Evolutionary conservation across 2,888 invertebrate genomes (phyloP).

Genomic region (Lycophotia porphyrea): DNA sequence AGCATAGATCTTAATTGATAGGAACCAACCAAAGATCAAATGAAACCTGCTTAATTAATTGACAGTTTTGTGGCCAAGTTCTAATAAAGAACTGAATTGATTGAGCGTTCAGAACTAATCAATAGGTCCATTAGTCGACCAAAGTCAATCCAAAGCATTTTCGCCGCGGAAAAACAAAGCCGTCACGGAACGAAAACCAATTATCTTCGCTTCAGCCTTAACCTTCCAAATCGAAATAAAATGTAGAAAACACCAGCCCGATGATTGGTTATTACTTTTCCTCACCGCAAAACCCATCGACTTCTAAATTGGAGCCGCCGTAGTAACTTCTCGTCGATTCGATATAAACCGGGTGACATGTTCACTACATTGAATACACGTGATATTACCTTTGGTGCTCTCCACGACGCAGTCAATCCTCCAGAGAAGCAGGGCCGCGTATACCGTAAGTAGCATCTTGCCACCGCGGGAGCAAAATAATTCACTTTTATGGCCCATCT

Average conservation of each 20-base stretch:
- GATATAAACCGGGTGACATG: conserved; percentile 57
- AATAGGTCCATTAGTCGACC: conserved; percentile 57
- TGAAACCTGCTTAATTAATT: conserved; percentile 15
- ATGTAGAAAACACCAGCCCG: conserved; percentile 59
- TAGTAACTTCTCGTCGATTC: conserved; percentile 59
- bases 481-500: conserved; percentile 83
- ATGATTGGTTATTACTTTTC: conserved; percentile 67
- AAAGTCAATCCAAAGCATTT: conserved; percentile 48
- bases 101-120: conserved; percentile 33
- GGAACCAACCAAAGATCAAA: background rate
- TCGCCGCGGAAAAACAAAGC: conserved; percentile 60
- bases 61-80: conserved; percentile 16
- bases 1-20: conserved; percentile 17
- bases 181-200: conserved; percentile 60
- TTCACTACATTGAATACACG: conserved; percentile 60
- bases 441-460: conserved; percentile 86
- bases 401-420: conserved; percentile 86
- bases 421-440: conserved; percentile 84
- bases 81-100: conserved; percentile 26
- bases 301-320: conserved; percentile 61
- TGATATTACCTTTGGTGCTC: conserved; percentile 85
- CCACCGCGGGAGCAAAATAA: conserved; percentile 75
- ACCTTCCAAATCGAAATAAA: conserved; percentile 63
- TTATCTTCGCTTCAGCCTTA: conserved; percentile 60
- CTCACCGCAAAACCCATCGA: conserved; percentile 56